These are phyloP conservation scores for Gerris buenoi DNA, from an alignment of 1,140 invertebrate species.

Conservation along the genomic window DNA sequence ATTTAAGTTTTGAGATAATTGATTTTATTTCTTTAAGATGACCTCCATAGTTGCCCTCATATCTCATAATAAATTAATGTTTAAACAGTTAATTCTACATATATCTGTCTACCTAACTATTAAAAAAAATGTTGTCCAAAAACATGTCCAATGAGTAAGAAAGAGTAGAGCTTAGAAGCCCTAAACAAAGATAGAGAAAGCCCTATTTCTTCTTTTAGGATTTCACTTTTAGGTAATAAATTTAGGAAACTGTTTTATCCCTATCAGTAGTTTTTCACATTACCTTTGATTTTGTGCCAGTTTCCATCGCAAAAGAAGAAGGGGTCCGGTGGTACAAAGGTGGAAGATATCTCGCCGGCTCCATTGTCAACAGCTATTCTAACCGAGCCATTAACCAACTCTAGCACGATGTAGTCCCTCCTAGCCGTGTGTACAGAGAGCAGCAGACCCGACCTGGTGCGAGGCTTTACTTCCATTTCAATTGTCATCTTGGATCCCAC, in stretches of 20 bases:
- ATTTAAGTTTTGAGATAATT: too few species aligned
- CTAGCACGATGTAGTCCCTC: conserved; percentile 67
- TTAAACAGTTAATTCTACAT: too few species aligned
- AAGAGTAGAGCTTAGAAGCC: too few species aligned
- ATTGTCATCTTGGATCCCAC: conserved; percentile 67
- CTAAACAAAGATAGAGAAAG: too few species aligned
- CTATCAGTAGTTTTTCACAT: too few species aligned
- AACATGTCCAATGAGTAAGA: too few species aligned
- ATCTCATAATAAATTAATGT: too few species aligned
- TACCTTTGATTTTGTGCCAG: conserved; percentile 81
- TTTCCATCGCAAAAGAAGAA: conserved; percentile 72
- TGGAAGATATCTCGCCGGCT: conserved; percentile 56
- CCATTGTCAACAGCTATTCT: conserved; percentile 74
- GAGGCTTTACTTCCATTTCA: conserved; percentile 73
- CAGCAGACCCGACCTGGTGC: conserved; percentile 63
- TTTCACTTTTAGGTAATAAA: background rate
- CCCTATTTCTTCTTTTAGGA: too few species aligned
- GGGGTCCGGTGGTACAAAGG: conserved; percentile 49
- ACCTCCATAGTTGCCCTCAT: too few species aligned
- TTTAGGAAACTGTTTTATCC: background rate
- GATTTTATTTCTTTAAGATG: too few species aligned
- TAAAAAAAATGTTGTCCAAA: too few species aligned
- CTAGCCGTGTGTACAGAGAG: conserved; percentile 61
- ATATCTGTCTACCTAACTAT: too few species aligned
- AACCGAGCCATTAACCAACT: conserved; percentile 71